phyloP scores from a whole-genome alignment of 2,113 vertebrate species.

The Nothocercus nigrocapillus region DNA sequence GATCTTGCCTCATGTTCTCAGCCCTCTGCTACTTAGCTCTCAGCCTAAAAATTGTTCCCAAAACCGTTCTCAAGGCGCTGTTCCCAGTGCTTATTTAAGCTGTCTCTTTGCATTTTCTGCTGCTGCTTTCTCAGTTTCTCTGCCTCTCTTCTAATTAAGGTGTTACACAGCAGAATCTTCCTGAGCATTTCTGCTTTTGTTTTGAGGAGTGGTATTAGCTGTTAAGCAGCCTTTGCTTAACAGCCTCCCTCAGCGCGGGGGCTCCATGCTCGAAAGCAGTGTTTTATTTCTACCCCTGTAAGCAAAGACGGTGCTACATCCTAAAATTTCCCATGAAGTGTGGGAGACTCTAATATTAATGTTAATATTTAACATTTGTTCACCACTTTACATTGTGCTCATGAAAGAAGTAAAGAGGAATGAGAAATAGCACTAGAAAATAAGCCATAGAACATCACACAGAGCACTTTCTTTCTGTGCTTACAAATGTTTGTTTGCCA shows the following conservation, averaged over 20 bases:
- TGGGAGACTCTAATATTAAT: not conserved
- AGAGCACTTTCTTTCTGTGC: not conserved
- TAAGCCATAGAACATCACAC: not conserved
- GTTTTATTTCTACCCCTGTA: not conserved
- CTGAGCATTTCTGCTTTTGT: not conserved
- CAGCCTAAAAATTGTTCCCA: not conserved
- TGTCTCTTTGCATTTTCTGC: not conserved
- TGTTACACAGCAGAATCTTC: not conserved
- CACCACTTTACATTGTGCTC: not conserved
- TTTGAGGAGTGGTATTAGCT: not conserved
- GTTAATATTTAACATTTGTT: constrained; percentile 34
- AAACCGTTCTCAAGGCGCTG: not conserved
- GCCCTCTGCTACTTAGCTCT: not conserved
- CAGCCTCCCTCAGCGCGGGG: not conserved
- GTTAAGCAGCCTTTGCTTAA: not conserved
- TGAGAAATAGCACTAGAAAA: not conserved
- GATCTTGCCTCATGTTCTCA: not conserved
- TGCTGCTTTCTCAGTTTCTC: not conserved
- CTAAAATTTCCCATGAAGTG: not conserved
- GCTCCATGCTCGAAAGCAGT: not conserved
- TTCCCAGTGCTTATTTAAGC: not conserved
- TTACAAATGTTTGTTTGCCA: not conserved
- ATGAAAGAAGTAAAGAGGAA: not conserved
- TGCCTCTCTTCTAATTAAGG: not conserved
- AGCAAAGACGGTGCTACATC: not conserved